phyloP scores from a whole-genome alignment of 2,797 vertebrate genomes.

The Chelon labrosus region DNA sequence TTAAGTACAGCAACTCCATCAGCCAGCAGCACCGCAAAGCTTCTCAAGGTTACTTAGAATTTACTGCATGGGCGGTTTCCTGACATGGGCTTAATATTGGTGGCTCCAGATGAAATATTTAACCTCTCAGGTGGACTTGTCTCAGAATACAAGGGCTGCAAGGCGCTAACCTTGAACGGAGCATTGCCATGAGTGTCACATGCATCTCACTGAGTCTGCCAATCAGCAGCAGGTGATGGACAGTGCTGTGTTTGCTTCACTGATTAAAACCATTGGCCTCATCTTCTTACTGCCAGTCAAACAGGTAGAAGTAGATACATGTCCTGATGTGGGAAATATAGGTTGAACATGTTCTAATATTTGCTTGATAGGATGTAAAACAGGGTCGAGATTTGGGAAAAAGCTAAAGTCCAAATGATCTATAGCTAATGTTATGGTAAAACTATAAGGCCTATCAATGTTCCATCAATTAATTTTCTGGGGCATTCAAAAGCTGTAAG shows the following conservation, averaged over 20 bases:
- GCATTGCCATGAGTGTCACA: background rate
- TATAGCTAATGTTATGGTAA: no score
- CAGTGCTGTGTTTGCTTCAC: conserved; percentile 32
- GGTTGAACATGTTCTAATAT: background rate
- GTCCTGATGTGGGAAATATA: background rate
- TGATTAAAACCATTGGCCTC: conserved; percentile 31
- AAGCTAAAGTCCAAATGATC: no score
- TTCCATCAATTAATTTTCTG: no score
- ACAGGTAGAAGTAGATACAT: background rate
- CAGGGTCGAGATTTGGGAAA: no score
- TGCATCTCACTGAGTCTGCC: conserved; percentile 37
- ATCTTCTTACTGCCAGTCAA: conserved; percentile 35
- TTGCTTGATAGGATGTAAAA: background rate
- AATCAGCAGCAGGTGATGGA: conserved; percentile 35
- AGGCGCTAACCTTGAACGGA: conserved; percentile 18
- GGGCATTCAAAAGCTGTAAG: no score
- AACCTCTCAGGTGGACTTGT: conserved; percentile 27
- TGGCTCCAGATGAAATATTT: conserved; percentile 42
- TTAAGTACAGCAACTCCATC: conserved; percentile 28
- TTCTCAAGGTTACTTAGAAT: conserved; percentile 49
- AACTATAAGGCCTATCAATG: no score
- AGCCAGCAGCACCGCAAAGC: conserved; percentile 36
- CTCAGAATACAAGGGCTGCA: conserved; percentile 15
- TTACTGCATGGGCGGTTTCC: conserved; percentile 42
- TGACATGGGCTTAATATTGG: conserved; percentile 24